Percentiles rank a stretch among this genome's conserved stretches.
These are phyloP conservation scores for Thunnus albacares DNA, from an alignment of 2,797 vertebrate species.

Conservation along the genomic window DNA sequence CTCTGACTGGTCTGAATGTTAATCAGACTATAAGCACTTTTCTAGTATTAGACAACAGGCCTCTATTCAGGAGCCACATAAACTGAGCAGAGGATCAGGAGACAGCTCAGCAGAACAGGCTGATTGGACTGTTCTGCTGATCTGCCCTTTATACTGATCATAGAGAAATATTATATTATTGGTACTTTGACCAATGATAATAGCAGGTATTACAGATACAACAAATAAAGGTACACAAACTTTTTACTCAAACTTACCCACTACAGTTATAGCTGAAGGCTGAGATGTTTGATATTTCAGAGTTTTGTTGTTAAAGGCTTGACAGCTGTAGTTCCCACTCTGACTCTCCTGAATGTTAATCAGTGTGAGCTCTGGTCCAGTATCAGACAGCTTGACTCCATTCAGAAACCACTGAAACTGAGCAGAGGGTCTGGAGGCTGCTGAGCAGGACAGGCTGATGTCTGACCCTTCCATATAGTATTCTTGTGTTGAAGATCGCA, in stretches of 20 bases:
- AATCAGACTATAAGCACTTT: neutral
- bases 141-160: no score
- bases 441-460: conserved; percentile 62
- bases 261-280: conserved; percentile 32
- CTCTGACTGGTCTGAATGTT: no score
- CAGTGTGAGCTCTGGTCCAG: conserved; percentile 55
- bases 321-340: conserved; percentile 76
- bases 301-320: conserved; percentile 67
- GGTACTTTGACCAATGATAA: no score
- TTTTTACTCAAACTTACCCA: conserved; percentile 43
- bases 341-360: conserved; percentile 43
- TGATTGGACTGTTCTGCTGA: conserved; percentile 9
- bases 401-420: conserved; percentile 63
- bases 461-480: conserved; percentile 44
- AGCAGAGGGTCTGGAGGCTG: conserved; percentile 62
- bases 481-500: conserved; percentile 3
- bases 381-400: neutral
- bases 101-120: no score
- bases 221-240: no score
- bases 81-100: conserved; percentile 63
- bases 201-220: no score
- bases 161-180: no score
- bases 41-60: conserved; percentile 17
- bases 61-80: conserved; percentile 65
- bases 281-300: conserved; percentile 49